These are phyloP conservation scores for Alosa alosa DNA, from an alignment of 2,113 vertebrate genomes.

Conservation along the genomic window DNA sequence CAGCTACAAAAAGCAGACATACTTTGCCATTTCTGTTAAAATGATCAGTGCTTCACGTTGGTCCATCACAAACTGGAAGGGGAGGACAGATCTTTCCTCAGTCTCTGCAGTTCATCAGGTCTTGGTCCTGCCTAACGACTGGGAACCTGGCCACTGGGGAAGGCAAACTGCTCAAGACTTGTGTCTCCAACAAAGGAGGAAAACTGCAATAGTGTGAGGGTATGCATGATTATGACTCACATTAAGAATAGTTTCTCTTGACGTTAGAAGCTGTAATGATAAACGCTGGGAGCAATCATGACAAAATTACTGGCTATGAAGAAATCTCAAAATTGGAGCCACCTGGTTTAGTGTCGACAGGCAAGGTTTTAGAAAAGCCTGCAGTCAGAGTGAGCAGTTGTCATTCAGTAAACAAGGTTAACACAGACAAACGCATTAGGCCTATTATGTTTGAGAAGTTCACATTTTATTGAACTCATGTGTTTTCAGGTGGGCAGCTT, in stretches of 20 bases:
- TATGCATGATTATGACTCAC: not conserved
- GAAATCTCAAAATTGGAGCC: no score
- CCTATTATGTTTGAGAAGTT: slow-evolving; percentile 56
- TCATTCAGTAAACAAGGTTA: not conserved
- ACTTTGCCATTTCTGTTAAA: not conserved
- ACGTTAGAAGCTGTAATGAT: not conserved
- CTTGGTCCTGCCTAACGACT: not conserved
- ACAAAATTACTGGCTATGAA: not conserved
- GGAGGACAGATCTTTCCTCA: not conserved
- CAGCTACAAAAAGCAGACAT: not conserved
- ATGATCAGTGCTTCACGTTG: not conserved
- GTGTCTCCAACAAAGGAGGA: not conserved
- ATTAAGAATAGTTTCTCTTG: not conserved
- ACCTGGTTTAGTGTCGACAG: no score
- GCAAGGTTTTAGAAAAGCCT: no score
- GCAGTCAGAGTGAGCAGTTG: not conserved
- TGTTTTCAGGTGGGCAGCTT: slow-evolving; percentile 62
- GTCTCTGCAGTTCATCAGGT: not conserved
- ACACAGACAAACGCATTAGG: slow-evolving; percentile 23
- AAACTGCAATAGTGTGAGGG: not conserved
- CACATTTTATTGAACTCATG: slow-evolving; percentile 74
- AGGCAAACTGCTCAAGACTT: not conserved
- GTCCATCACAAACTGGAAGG: not conserved
- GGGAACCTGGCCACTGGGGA: not conserved
- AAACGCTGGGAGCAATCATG: not conserved